phyloP scores from a whole-genome alignment of 2,888 invertebrate species.

The Agelastica alni region DNA sequence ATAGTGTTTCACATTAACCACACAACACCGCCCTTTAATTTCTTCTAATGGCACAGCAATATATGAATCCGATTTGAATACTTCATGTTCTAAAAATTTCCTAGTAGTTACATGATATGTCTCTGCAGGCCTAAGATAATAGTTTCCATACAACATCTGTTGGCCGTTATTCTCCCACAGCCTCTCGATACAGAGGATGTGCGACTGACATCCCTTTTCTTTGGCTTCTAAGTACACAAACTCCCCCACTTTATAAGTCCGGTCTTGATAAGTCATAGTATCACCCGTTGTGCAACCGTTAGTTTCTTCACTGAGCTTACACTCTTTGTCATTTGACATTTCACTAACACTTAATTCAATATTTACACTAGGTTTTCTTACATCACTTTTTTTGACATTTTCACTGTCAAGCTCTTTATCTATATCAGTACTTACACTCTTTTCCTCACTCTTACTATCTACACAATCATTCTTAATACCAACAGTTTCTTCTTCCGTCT shows the following conservation, averaged over 20 bases:
- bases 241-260: conserved; percentile 81
- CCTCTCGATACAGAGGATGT: conserved; percentile 68
- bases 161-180: conserved; percentile 83
- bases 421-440: background rate
- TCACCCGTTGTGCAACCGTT: conserved; percentile 54
- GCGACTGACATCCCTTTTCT: conserved; percentile 69
- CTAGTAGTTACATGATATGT: conserved; percentile 94
- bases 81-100: conserved; percentile 94
- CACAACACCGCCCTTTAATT: conserved; percentile 86
- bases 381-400: background rate
- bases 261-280: conserved; percentile 75
- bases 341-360: background rate
- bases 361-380: conserved; percentile 6
- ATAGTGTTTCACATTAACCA: conserved; percentile 94
- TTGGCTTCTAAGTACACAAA: conserved; percentile 86
- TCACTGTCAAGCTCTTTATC: background rate
- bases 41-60: conserved; percentile 83
- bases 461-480: too few species aligned
- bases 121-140: conserved; percentile 90
- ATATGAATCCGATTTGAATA: conserved; percentile 92
- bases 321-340: background rate
- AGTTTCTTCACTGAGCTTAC: conserved; percentile 23
- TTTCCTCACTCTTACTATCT: background rate
- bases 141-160: conserved; percentile 89
- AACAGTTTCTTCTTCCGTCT: background rate